These are phyloP conservation scores for Corticium candelabrum DNA, from an alignment of 37 sponge, comb jelly and placozoan genomes.

Conservation along the genomic window DNA sequence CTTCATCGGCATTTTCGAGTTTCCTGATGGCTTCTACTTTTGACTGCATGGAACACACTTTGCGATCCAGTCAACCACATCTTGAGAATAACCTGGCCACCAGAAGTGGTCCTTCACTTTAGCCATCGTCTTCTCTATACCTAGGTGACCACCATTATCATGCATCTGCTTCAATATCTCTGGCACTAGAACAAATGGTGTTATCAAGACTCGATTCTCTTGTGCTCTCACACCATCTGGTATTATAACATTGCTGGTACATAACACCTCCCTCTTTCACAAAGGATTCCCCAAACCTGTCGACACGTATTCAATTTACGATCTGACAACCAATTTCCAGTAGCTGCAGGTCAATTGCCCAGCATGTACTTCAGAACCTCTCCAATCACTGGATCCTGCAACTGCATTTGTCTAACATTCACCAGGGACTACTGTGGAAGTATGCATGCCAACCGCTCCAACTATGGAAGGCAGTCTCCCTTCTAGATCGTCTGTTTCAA, in stretches of 20 bases:
- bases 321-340: background rate
- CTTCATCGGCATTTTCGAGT: background rate
- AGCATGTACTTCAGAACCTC: background rate
- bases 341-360: background rate
- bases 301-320: background rate
- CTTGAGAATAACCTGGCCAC: background rate
- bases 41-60: background rate
- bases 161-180: background rate
- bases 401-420: background rate
- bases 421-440: background rate
- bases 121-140: slow-evolving; percentile 3
- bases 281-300: background rate
- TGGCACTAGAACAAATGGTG: background rate
- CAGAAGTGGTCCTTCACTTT: slow-evolving; percentile 7
- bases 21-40: slow-evolving; percentile 2
- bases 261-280: too few relatives aligned
- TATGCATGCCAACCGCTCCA: too few relatives aligned
- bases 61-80: slow-evolving; percentile 9
- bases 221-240: background rate
- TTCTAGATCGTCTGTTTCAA: background rate
- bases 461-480: too few relatives aligned
- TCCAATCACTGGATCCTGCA: background rate
- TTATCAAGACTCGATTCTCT: background rate
- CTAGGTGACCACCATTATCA: slow-evolving; percentile 9
- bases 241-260: background rate